Evolutionary conservation across 2,888 invertebrate genomes (phyloP), one percentile per base, ranked within the genome.

Genomic region (Sminthurinus aureus): DNA sequence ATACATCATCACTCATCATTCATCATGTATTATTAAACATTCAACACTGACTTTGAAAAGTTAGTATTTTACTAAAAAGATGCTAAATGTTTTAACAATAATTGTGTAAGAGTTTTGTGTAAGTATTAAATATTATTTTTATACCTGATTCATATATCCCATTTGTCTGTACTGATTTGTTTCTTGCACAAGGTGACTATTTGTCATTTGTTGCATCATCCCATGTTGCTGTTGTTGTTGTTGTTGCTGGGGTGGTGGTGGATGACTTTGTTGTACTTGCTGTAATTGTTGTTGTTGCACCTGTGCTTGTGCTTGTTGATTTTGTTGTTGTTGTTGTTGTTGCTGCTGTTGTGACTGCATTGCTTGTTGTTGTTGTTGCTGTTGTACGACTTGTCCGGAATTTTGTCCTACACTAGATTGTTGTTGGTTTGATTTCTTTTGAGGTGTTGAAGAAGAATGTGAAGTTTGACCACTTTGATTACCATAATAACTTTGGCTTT

Each of bases 301-400:
- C 38, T 38, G 38, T 38, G 38, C 38, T 91, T 91, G 91, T 89
- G 90, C 90, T 83, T 91, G 91, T 82, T 92, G 91, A 89, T 90
- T 90, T 1, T 90, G 90, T 0, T 90, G 90, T 18, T 91, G 91
- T 89, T 90, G 90, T 83, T 91, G 91, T 82, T 92, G 91, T 89
- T 90, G 91, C 0, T 90, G 90, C 2, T 90, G 90, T 18, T 91
- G 90, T 84, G 90, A 91, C 89, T 90, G 90, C 67, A 86, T 80
- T 77, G 64, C 67, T 24, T 74, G 76, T 15, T 82, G 82, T 15
- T 91, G 85, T 38, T 86, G 83, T 78, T 84, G 73, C 3, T 15
- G 64, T 66, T 64, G 71, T 13, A 85, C 51, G 9, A 50, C 81
- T 22, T 11, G 67, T 13, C 76, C 76, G 13, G 69, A 15, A 64